A percentile compares a stretch with the other conserved stretches of the same genome.
Conservation (phyloP, 2,888 invertebrate species). For the Napeogenes sylphis region DNA sequence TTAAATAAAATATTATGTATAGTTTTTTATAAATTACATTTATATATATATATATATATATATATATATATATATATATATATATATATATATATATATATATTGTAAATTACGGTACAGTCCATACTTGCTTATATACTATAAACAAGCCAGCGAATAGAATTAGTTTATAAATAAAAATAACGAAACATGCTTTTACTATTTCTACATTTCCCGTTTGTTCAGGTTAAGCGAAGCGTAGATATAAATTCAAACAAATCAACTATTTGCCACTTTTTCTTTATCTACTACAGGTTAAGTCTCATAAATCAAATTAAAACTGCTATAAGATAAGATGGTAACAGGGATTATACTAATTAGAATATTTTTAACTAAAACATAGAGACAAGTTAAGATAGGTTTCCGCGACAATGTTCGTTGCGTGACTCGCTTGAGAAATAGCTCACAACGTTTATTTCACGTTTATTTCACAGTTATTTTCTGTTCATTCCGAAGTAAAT, state of each 20-base stretch:
- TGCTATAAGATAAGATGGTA: not conserved
- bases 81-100: too few relatives aligned
- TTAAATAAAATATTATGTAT: too few relatives aligned
- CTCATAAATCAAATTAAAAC: not conserved
- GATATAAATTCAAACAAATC: not conserved
- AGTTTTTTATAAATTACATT: too few relatives aligned
- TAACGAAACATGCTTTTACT: not conserved
- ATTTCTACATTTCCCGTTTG: not conserved
- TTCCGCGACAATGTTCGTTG: conserved; percentile 29
- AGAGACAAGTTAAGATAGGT: conserved; percentile 18
- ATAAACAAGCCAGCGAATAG: too few relatives aligned
- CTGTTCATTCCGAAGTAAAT: conserved; percentile 10
- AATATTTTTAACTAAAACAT: conserved; percentile 8
- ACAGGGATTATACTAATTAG: conserved; percentile 2
- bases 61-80: too few relatives aligned
- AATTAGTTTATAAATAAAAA: not conserved
- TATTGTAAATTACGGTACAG: too few relatives aligned
- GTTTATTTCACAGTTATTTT: conserved; percentile 27
- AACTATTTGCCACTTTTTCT: not conserved
- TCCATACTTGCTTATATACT: too few relatives aligned
- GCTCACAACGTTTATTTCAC: conserved; percentile 29
- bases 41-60: too few relatives aligned
- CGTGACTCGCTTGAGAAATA: conserved; percentile 31
- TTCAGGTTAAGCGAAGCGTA: not conserved
- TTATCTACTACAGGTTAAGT: not conserved